Conservation (phyloP, 2,113 vertebrate genomes). For the Cygnus buccinator region DNA sequence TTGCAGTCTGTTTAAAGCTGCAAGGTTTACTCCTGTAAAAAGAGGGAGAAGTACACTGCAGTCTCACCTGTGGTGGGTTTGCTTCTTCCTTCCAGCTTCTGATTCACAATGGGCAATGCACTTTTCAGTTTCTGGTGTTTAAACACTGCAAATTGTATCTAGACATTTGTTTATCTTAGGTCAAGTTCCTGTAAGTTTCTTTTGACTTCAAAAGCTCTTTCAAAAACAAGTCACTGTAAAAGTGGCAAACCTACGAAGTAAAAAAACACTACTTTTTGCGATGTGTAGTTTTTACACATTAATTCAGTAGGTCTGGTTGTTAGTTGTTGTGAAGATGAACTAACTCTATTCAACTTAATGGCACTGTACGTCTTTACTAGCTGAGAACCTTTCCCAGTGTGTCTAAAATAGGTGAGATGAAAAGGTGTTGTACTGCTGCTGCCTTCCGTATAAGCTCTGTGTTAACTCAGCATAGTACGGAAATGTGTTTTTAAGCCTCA, state of each 20-base stretch:
- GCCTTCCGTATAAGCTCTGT: neutral
- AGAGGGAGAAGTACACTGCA: rapidly evolving
- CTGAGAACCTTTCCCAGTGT: neutral
- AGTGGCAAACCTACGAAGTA: neutral
- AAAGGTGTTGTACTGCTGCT: neutral
- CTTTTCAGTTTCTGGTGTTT: neutral
- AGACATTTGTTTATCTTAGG: neutral
- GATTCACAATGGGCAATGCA: neutral
- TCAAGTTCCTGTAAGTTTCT: neutral
- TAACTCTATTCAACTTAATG: neutral
- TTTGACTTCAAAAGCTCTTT: neutral
- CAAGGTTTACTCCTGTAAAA: neutral
- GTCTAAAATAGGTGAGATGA: neutral
- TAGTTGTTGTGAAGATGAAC: neutral
- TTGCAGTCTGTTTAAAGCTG: neutral
- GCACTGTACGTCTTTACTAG: neutral
- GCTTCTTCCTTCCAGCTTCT: neutral
- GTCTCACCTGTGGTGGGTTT: neutral
- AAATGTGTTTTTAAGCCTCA: neutral
- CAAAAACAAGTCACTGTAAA: neutral
- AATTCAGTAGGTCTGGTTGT: neutral
- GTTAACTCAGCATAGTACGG: neutral
- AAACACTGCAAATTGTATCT: neutral
- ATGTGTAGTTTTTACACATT: neutral
- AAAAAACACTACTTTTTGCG: too few species aligned